A percentile compares a stretch with the other conserved stretches of the same genome.
Conservation (phyloP, 2,113 vertebrate genomes). For the Oreotrochilus melanogaster region DNA sequence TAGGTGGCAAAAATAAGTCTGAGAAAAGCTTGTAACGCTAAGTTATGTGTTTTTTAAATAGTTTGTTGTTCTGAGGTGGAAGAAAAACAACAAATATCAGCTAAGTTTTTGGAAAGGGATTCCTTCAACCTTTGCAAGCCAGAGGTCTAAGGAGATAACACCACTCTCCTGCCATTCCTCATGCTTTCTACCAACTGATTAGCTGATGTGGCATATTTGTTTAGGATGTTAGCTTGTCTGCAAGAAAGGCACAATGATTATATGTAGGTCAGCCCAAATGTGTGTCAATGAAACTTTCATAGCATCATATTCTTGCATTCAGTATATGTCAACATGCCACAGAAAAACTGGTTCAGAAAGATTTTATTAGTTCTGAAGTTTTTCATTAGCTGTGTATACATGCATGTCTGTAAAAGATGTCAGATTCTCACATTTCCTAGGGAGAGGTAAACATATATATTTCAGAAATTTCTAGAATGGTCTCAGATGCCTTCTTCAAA, state of each 20-base stretch:
- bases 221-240: not conserved
- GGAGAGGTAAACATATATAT: not conserved
- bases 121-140: not conserved
- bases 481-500: constrained; percentile 7
- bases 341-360: not conserved
- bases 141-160: not conserved
- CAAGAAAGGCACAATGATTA: not conserved
- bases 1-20: not conserved
- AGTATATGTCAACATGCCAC: not conserved
- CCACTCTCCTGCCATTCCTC: not conserved
- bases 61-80: not conserved
- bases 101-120: not conserved
- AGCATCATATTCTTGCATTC: not conserved
- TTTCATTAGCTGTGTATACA: not conserved
- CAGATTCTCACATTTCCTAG: not conserved
- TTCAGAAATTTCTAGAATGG: constrained; percentile 8
- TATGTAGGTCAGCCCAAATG: constrained; percentile 59
- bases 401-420: not conserved
- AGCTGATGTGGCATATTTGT: not conserved
- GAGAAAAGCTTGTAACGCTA: not conserved
- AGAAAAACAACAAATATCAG: not conserved
- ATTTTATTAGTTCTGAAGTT: constrained; percentile 51
- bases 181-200: not conserved
- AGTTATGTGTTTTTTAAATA: not conserved
- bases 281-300: constrained; percentile 65